These are phyloP conservation scores for Lepus europaeus DNA, from an alignment of 2,113 vertebrate species.

Conservation along the genomic window DNA sequence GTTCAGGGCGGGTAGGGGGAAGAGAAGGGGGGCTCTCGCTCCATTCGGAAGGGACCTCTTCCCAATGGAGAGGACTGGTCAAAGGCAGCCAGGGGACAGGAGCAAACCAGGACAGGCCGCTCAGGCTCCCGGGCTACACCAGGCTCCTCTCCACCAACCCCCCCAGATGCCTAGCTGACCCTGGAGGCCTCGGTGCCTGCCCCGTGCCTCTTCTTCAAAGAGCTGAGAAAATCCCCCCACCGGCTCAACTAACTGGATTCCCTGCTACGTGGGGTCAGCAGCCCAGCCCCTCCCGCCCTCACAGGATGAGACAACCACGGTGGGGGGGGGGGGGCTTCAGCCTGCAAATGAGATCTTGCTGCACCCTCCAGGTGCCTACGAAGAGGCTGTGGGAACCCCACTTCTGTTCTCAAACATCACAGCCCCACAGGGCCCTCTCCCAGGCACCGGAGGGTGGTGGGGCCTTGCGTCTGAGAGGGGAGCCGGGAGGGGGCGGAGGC, in stretches of 20 bases:
- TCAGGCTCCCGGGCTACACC: neutral
- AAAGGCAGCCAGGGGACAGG: slow-evolving; percentile 53
- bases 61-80: neutral
- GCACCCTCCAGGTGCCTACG: neutral
- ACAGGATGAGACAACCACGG: neutral
- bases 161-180: neutral
- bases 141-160: neutral
- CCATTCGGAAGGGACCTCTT: neutral
- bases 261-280: neutral
- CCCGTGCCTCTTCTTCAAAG: neutral
- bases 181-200: neutral
- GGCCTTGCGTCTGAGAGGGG: neutral
- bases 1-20: neutral
- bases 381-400: neutral
- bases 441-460: neutral
- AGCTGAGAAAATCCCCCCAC: neutral
- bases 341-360: neutral
- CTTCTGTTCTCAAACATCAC: neutral
- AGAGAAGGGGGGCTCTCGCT: neutral
- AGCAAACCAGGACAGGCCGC: neutral
- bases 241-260: neutral
- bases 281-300: neutral
- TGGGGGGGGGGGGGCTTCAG: neutral
- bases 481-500: neutral
- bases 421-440: neutral